A percentile compares a stretch with the other conserved stretches of the same genome.
phyloP scores from a whole-genome alignment of 1,140 invertebrate genomes.

The Halictus rubicundus region DNA sequence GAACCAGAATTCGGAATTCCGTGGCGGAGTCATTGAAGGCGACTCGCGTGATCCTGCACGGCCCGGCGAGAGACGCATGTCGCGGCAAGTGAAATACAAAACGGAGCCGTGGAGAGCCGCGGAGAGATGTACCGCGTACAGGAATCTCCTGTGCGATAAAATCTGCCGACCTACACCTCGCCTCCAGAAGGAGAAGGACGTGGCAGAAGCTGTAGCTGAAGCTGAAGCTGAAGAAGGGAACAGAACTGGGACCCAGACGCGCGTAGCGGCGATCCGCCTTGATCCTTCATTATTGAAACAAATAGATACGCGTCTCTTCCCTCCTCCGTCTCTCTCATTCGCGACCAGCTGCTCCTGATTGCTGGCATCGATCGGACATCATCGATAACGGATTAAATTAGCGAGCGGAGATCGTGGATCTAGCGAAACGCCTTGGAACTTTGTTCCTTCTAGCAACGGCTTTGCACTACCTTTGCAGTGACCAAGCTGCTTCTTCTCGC shows the following conservation, averaged over 20 bases:
- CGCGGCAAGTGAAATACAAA: conserved; percentile 61
- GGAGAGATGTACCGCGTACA: conserved; percentile 55
- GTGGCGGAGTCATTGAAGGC: conserved; percentile 38
- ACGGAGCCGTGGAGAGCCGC: conserved; percentile 50
- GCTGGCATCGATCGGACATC: conserved; percentile 29
- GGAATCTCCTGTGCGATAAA: conserved; percentile 66
- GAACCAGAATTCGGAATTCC: conserved; percentile 22
- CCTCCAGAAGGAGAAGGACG: conserved; percentile 45
- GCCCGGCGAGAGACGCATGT: conserved; percentile 28
- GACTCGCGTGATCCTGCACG: conserved; percentile 8
- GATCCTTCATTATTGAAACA: conserved; percentile 34
- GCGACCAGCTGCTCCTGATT: conserved; percentile 22
- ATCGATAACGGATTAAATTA: not conserved
- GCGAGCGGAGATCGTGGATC: not conserved
- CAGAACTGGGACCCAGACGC: not conserved
- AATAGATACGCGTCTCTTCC: conserved; percentile 28
- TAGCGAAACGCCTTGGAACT: no score
- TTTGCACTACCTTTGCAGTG: no score
- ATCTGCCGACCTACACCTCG: conserved; percentile 67
- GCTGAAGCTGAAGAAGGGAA: no score
- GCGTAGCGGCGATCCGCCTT: conserved; percentile 15
- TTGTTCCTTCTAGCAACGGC: no score
- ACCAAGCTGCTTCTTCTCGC: no score
- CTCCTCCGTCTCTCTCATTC: no score
- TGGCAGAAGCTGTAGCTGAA: not conserved